Evolutionary conservation across 1,140 invertebrate species (phyloP), one percentile per base, ranked within the genome.

Genomic region (Hylaeus volcanicus): DNA sequence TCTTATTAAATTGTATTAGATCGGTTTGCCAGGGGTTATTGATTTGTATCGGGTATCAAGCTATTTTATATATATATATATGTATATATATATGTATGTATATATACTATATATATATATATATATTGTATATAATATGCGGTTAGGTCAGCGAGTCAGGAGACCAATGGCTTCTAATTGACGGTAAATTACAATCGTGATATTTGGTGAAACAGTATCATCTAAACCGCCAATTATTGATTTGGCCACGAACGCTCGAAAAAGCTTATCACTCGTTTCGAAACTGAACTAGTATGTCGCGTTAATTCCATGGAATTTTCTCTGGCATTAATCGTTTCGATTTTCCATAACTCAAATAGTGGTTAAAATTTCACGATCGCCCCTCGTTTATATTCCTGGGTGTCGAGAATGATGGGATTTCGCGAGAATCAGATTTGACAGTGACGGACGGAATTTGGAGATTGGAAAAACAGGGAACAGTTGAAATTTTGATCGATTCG

Each of bases 141-240:
- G 79, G 79, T 43, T 43, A 41, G 63, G 5, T 63, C 26, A 39
- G 26, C 68, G 37, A 78, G 43, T 73, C 51, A 73, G 56, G 72
- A 48, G 71, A 80, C 55, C 79, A 68, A 63, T 75, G 9, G 79
- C 55, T 63, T 43, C 79, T 80, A 80, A 75, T 80, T 80, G 72
- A 60, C 14, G 26, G 63, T 58, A 51, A 66, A 80, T 80, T 80
- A 80, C 63, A 41, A 48, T 51, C n/a, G 14, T 14, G 43, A 66
- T 64, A 79, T 73, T 64, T 72, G 51, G 60, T 41, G 0, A 4
- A 1, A 53, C 26, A 1, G 8, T 45, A 39, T 12, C 61, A 5
- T 0, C 11, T n/a, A 43, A 56, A 39, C 15, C 15, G 11, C 4
- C 26, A 26, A 41, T 37, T 15, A 75, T 55, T 55, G 39, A 61